These are phyloP conservation scores for Drosophila ercepeae DNA, from an alignment of 1,140 invertebrate species.

Conservation along the genomic window DNA sequence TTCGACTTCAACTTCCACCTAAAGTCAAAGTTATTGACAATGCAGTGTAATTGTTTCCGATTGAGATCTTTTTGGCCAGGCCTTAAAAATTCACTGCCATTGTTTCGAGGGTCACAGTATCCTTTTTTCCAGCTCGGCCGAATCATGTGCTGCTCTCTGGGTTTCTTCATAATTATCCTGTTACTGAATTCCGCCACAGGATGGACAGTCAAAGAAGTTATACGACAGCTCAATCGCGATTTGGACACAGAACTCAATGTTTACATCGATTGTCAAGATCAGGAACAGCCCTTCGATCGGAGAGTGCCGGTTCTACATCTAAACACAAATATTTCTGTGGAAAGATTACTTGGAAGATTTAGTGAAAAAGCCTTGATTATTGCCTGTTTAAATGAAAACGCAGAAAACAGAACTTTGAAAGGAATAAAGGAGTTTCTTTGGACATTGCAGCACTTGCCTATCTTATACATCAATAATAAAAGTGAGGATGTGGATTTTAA, in stretches of 20 bases:
- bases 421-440: slow-evolving; percentile 14
- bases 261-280: slow-evolving; percentile 14
- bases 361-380: slow-evolving; percentile 7
- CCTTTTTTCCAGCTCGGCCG: slow-evolving; percentile 18
- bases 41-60: slow-evolving; percentile 43
- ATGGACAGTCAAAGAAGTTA: slow-evolving; percentile 16
- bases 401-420: not conserved
- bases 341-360: slow-evolving; percentile 17
- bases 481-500: slow-evolving; percentile 8
- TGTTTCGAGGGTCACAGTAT: slow-evolving; percentile 16
- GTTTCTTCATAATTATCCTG: slow-evolving; percentile 1
- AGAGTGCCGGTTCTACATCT: slow-evolving; percentile 3
- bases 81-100: slow-evolving; percentile 24
- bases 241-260: slow-evolving; percentile 13
- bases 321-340: fast-evolving
- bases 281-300: not conserved
- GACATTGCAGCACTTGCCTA: slow-evolving; percentile 15
- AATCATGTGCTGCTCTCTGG: slow-evolving; percentile 14
- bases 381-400: slow-evolving; percentile 3
- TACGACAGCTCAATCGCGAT: slow-evolving; percentile 19
- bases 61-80: slow-evolving; percentile 24
- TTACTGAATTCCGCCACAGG: not conserved
- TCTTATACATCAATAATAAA: not conserved
- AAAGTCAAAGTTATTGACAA: slow-evolving; percentile 40
- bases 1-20: slow-evolving; percentile 28